These are phyloP conservation scores for Lucifuga dentata DNA, from an alignment of 2,113 vertebrate species.

Conservation along the genomic window DNA sequence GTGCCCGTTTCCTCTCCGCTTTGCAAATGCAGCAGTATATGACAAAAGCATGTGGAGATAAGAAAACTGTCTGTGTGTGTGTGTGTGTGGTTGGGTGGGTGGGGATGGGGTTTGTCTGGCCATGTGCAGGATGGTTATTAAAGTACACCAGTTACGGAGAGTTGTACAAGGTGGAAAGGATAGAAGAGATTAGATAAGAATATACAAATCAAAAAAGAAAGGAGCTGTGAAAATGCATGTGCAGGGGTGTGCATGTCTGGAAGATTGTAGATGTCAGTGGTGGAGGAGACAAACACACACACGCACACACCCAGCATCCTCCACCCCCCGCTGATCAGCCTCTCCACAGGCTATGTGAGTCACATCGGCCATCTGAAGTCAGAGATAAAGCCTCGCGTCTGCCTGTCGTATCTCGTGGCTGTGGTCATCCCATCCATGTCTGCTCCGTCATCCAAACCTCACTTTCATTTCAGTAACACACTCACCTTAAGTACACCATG, in stretches of 20 bases:
- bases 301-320: neutral
- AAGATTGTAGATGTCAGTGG: too few relatives aligned
- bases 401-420: conserved; percentile 24
- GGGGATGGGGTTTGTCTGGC: neutral
- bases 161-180: conserved; percentile 11
- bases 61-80: conserved; percentile 21
- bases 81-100: conserved; percentile 4
- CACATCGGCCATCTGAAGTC: conserved; percentile 56
- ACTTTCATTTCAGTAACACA: conserved; percentile 24
- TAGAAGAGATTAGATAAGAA: too few relatives aligned
- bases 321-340: conserved; percentile 19
- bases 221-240: too few relatives aligned
- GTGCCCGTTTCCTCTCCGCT: conserved; percentile 26
- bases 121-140: conserved; percentile 20
- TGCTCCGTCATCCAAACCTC: conserved; percentile 3
- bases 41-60: conserved; percentile 39
- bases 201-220: too few relatives aligned
- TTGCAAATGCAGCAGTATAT: conserved; percentile 39
- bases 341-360: conserved; percentile 53
- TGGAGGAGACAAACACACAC: too few relatives aligned
- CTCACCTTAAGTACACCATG: conserved; percentile 23
- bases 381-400: conserved; percentile 55
- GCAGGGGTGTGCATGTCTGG: too few relatives aligned
- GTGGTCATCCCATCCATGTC: conserved; percentile 32
- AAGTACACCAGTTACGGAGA: neutral